Percentiles rank a stretch among this genome's conserved stretches.
Evolutionary conservation across 2,113 vertebrate species (phyloP).

Genomic region (Callipepla squamata): DNA sequence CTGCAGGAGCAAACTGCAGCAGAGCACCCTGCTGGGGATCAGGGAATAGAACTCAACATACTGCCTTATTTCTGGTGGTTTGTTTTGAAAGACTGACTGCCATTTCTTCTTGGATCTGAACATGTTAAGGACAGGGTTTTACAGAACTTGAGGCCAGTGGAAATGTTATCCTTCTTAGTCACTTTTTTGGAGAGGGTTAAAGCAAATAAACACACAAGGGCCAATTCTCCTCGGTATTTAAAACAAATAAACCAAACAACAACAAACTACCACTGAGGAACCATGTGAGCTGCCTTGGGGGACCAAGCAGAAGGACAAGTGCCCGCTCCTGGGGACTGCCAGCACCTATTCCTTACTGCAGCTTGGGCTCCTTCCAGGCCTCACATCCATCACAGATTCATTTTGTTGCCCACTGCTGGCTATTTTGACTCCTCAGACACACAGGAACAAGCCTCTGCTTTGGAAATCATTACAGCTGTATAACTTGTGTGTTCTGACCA

Average conservation of each 20-base stretch:
- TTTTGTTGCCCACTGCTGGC: neutral
- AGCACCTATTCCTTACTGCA: neutral
- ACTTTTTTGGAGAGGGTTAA: neutral
- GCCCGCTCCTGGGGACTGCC: neutral
- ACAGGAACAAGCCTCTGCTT: conserved; percentile 13
- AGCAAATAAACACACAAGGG: neutral
- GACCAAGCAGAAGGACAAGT: neutral
- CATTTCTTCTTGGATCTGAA: neutral
- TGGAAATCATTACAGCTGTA: conserved; percentile 34
- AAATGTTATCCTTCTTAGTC: neutral
- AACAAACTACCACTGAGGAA: neutral
- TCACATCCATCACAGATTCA: neutral
- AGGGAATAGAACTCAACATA: neutral
- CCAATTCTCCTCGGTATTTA: neutral
- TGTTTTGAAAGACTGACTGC: neutral
- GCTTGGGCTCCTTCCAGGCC: neutral
- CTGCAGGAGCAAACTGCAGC: neutral
- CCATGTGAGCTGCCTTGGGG: neutral
- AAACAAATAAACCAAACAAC: neutral
- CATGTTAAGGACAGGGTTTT: neutral
- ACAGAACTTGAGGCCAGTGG: neutral
- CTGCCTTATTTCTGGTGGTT: neutral
- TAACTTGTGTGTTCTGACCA: conserved; percentile 8
- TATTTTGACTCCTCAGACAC: neutral
- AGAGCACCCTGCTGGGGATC: neutral